Percentiles rank a stretch among this genome's conserved stretches.
Evolutionary conservation across 1,140 invertebrate species (phyloP).

Genomic region (Aleiodes sp.): DNA sequence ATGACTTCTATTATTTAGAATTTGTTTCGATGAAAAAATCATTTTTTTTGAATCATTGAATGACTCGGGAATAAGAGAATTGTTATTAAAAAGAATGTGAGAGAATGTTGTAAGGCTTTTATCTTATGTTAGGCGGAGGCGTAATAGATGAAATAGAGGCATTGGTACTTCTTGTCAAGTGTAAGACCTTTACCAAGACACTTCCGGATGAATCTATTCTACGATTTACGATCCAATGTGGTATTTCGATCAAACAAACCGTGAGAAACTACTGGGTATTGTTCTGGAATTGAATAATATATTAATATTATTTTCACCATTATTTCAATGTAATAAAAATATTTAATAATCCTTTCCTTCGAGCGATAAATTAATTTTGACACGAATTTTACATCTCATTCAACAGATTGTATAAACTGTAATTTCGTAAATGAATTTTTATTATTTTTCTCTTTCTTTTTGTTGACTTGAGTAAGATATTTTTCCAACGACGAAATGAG

Average conservation of each 20-base stretch:
- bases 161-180: conserved; percentile 5
- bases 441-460: too few species aligned
- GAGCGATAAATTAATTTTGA: too few species aligned
- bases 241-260: not conserved
- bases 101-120: not conserved
- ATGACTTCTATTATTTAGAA: not conserved
- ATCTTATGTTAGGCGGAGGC: not conserved
- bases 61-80: too few species aligned
- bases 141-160: conserved; percentile 7
- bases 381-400: too few species aligned
- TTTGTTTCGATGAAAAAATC: not conserved
- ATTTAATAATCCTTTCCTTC: too few species aligned
- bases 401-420: too few species aligned
- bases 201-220: not conserved
- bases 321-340: too few species aligned
- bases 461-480: not conserved
- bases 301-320: too few species aligned
- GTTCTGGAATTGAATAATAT: too few species aligned
- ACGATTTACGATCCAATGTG: not conserved
- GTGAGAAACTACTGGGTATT: conserved; percentile 1
- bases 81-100: not conserved
- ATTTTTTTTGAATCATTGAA: not conserved
- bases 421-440: too few species aligned
- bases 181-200: not conserved
- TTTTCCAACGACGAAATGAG: conserved; percentile 2